Evolutionary conservation across 30 jellyfish, hydroid and myxozoan genomes (phyloP).

Genomic region (Chrysaora quinquecirrha): DNA sequence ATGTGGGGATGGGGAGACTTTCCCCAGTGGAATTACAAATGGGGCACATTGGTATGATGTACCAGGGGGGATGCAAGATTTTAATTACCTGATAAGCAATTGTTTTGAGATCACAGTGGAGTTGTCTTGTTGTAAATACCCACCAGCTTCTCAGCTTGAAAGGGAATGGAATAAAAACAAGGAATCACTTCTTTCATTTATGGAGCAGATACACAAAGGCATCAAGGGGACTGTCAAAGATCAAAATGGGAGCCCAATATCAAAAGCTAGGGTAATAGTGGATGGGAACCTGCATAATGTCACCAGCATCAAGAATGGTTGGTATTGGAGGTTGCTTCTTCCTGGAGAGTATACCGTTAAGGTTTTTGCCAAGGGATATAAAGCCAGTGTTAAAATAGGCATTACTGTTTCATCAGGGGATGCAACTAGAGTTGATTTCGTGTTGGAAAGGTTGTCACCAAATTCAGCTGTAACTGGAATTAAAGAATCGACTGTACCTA

Average conservation of each 20-base stretch:
- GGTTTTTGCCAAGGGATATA: slow-evolving; percentile 74
- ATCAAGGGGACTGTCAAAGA: slow-evolving; percentile 84
- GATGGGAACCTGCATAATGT: slow-evolving; percentile 82
- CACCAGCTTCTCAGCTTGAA: slow-evolving; percentile 60
- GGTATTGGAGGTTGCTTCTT: slow-evolving; percentile 95
- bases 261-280: slow-evolving; percentile 74
- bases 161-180: slow-evolving; percentile 88
- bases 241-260: slow-evolving; percentile 59
- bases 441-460: slow-evolving; percentile 19
- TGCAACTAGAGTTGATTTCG: slow-evolving; percentile 71
- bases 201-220: slow-evolving; percentile 96
- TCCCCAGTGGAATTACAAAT: slow-evolving; percentile 94
- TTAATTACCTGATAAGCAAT: slow-evolving; percentile 89
- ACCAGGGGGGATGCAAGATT: slow-evolving; percentile 99
- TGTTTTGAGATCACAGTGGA: slow-evolving; percentile 98
- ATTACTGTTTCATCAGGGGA: slow-evolving; percentile 53
- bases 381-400: slow-evolving; percentile 7
- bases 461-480: neutral
- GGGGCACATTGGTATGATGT: slow-evolving; percentile 99
- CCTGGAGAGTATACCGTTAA: slow-evolving; percentile 86
- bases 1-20: slow-evolving; percentile 85
- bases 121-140: slow-evolving; percentile 97
- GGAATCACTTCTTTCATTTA: slow-evolving; percentile 81
- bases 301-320: slow-evolving; percentile 81
- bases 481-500: neutral